Base-by-base conservation (phyloP, 92 coral and sea anemone species). In the Pocillopora grandis region DNA sequence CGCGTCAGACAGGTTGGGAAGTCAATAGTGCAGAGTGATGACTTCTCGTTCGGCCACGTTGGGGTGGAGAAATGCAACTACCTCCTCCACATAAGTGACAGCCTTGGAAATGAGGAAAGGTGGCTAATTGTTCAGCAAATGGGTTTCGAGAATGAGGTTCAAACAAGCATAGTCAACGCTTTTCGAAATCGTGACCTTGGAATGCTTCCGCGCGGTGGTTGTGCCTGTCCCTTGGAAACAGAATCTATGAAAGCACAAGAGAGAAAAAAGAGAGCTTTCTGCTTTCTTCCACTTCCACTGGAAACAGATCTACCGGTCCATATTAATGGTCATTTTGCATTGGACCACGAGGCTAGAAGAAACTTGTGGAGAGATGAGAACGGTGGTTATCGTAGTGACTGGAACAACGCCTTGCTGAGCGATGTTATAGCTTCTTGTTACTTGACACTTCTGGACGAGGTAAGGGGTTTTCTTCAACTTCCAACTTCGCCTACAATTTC, bases 131-230 rank as follows among this genome's bases (percentile, higher is more conserved):
- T 85, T 19, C 94, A 95, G 49, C 87, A 89, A 62, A 65, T 87
- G 83, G 98, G 98, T 15, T 89, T 91, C 80, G 91, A 93, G 62
- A 52, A 80, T 31, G 7, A 23, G 0, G 71, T 62, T 19, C 62
- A 74, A 18, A 68, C 60, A 12, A 66, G 78, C 19, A 77, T 92
- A n/a, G 77, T 73, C 10, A 48, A 72, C 18, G 96, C 96, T 12
- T 76, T 80, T 35, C 58, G 87, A 14, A 64, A 80, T 18, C 72
- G 79, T 12, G 82, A 85, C 6, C 87, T 92, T 52, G 93, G 95
- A 52, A 85, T 92, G 71, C 92, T 93, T 31, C 97, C 98, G 27
- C 95, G 95, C 12, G 98, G 97, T 21, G 98, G 98, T 19, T 90
- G 91, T 18, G 98, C 98, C n/a, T 84, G 87, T 66, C 84, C 80